These are phyloP conservation scores for Arctocebus calabarensis DNA, from an alignment of 2,797 vertebrate species.

Conservation along the genomic window DNA sequence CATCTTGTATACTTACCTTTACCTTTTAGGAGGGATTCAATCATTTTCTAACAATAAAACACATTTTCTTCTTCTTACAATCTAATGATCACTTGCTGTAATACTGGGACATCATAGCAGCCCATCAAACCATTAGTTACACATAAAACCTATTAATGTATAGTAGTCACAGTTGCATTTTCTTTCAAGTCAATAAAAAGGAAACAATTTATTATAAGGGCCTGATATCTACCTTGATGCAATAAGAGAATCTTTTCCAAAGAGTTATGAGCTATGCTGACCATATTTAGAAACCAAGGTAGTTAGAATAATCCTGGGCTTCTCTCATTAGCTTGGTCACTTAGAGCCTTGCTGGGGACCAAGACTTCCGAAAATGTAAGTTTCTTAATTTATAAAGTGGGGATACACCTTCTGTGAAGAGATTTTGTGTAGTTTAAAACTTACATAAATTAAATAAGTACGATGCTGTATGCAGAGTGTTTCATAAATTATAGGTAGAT, in stretches of 20 bases:
- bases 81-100: slow-evolving; percentile 85
- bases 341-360: not conserved
- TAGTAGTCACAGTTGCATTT: slow-evolving; percentile 85
- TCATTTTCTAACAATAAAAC: slow-evolving; percentile 87
- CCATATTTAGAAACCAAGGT: slow-evolving; percentile 65
- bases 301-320: not conserved
- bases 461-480: not conserved
- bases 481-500: not conserved
- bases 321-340: not conserved
- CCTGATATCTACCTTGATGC: slow-evolving; percentile 83
- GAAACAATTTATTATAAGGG: slow-evolving; percentile 86
- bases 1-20: slow-evolving; percentile 87
- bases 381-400: not conserved
- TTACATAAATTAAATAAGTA: not conserved
- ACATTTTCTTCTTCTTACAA: slow-evolving; percentile 86
- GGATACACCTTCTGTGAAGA: not conserved
- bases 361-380: not conserved
- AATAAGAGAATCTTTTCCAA: slow-evolving; percentile 82
- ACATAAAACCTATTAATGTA: slow-evolving; percentile 87
- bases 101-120: slow-evolving; percentile 85
- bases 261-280: slow-evolving; percentile 78
- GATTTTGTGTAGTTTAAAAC: not conserved
- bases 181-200: slow-evolving; percentile 89
- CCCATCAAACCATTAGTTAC: slow-evolving; percentile 87
- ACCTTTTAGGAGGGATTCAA: slow-evolving; percentile 87